Base-by-base conservation (phyloP, 2,113 vertebrate genomes). In the Microtus oregoni region DNA sequence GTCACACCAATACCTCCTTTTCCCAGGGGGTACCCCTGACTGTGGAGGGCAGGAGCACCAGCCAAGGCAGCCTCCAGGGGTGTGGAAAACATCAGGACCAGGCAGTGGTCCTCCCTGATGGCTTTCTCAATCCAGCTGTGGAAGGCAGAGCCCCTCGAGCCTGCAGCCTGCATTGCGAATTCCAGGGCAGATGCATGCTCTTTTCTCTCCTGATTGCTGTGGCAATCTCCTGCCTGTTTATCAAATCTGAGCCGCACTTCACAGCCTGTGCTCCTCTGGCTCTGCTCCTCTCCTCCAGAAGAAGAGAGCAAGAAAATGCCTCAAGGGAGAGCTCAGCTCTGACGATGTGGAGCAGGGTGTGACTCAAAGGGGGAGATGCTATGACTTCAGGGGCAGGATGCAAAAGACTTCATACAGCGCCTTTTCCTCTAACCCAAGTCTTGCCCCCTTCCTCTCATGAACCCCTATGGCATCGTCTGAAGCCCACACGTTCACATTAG, bases 151-250 rank as follows among this genome's bases (percentile, higher is more conserved):
- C 87, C 87, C 28, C 72, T 73, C 87, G 44, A 55, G 93, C 91
- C 82, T 8, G 67, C 41, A 93, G 89, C 3, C 70, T 78, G 90
- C 90, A 44, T 87, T 95, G 72, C 93, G 79, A 76, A 93, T 96
- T 95, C 83, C 0, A 0, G 78, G 63, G 65, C 83, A 61, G 86
- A 92, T 32, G 75, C 19, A 26, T 24, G 68, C 32, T 63, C 83
- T 82, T 47, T 72, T 70, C 83, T 91, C 85, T 86, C 58, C 70
- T 65, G 95, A 94, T 88, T 86, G 96, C 95, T 91, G 83, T 93
- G 76, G 91, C 83, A 92, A 89, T 87, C 89, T 95, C 91, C 82
- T 50, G 93, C 76, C 95, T 94, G 87, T 93, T 97, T 94, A 92
- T 96, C 92, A 96, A 38, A 93, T 90, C 95, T 5, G 38, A 96